Evolutionary conservation across 2,113 vertebrate species (phyloP).

Genomic region (Catharus bicknelli): DNA sequence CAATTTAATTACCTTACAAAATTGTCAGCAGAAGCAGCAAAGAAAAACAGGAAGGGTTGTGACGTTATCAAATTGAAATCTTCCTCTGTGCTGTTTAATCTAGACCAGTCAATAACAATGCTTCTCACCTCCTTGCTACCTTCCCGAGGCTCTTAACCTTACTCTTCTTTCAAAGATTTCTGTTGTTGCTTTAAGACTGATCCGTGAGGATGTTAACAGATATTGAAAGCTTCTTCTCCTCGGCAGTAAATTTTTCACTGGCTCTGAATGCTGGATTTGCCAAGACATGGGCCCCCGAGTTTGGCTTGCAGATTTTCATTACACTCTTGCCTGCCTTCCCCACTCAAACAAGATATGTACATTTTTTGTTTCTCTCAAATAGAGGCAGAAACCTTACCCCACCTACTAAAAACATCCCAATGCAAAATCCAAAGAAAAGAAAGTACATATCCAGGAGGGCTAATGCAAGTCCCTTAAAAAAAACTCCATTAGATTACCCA

Average conservation of each 20-base stretch:
- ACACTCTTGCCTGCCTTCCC: background rate
- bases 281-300: background rate
- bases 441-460: background rate
- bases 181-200: constrained; percentile 52
- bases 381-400: background rate
- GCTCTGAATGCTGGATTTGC: constrained; percentile 7
- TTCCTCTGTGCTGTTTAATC: constrained; percentile 77
- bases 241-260: constrained; percentile 27
- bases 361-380: background rate
- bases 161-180: constrained; percentile 62
- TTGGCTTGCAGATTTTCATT: background rate
- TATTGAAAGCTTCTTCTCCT: constrained; percentile 36
- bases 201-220: constrained; percentile 11
- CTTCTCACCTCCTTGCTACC: constrained; percentile 62
- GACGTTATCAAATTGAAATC: constrained; percentile 84
- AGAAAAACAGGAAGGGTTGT: constrained; percentile 79
- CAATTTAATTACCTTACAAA: constrained; percentile 86
- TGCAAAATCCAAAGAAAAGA: background rate
- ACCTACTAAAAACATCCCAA: background rate
- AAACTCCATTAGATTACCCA: background rate
- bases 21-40: constrained; percentile 79
- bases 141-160: constrained; percentile 74
- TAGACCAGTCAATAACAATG: constrained; percentile 76
- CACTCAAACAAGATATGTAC: background rate
- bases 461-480: background rate